A percentile compares a stretch with the other conserved stretches of the same genome.
These are phyloP conservation scores for Salarias fasciatus DNA, from an alignment of 2,797 vertebrate genomes.

Conservation along the genomic window DNA sequence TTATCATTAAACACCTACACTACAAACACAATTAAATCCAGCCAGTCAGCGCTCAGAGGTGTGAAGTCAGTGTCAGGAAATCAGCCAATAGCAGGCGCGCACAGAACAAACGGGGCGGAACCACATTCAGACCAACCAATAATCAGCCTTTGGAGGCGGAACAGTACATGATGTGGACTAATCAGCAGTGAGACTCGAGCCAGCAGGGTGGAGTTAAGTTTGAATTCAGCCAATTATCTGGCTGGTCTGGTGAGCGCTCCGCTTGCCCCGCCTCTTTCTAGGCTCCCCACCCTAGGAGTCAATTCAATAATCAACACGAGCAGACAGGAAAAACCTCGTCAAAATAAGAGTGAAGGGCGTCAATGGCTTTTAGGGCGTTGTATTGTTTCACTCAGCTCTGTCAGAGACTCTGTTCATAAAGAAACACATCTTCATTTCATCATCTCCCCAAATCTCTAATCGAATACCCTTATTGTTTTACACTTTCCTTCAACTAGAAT, in stretches of 20 bases:
- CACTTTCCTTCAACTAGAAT: too few species aligned
- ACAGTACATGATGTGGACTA: background rate
- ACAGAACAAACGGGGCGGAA: background rate
- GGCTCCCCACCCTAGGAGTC: conserved; percentile 80
- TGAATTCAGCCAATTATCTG: conserved; percentile 65
- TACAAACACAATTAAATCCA: background rate
- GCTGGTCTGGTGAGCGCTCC: conserved; percentile 19
- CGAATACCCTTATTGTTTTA: too few species aligned
- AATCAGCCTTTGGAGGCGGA: too few species aligned
- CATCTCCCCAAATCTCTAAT: too few species aligned
- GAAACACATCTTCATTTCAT: too few species aligned
- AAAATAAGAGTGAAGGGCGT: too few species aligned
- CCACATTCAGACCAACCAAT: conserved; percentile 29
- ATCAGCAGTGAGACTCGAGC: conserved; percentile 3
- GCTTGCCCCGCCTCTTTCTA: conserved; percentile 57
- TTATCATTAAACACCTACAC: too few species aligned
- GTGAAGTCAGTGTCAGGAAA: background rate
- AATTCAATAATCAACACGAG: conserved; percentile 49
- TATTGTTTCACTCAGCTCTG: too few species aligned
- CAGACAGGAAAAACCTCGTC: too few species aligned
- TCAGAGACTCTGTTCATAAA: too few species aligned
- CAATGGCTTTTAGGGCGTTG: too few species aligned
- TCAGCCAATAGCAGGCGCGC: background rate
- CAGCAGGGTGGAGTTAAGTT: conserved; percentile 39
- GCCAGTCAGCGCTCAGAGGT: background rate